phyloP scores from a whole-genome alignment of 2,888 invertebrate genomes.

The Ceraclea dissimilis region DNA sequence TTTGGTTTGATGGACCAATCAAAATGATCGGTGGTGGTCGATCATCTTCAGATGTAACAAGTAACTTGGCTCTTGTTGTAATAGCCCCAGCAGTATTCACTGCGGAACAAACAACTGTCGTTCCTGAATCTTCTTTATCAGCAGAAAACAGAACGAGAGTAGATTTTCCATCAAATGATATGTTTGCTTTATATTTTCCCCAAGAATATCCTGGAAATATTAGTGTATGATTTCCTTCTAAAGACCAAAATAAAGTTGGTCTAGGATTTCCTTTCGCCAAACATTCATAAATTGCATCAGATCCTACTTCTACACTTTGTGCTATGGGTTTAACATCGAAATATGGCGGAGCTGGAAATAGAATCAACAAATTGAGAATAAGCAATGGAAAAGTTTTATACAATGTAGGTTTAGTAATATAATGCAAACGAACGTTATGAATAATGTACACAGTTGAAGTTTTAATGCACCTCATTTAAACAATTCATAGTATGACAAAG shows the following conservation, averaged over 20 bases:
- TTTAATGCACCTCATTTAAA: too few species aligned
- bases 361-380: neutral
- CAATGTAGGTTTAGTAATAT: neutral
- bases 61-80: slow-evolving; percentile 70
- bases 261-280: slow-evolving; percentile 73
- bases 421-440: neutral
- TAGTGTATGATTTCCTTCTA: slow-evolving; percentile 77
- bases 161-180: slow-evolving; percentile 54
- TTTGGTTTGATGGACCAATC: slow-evolving; percentile 89
- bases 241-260: slow-evolving; percentile 83
- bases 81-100: slow-evolving; percentile 79
- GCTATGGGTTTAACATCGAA: slow-evolving; percentile 60
- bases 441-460: neutral
- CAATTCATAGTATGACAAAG: too few species aligned
- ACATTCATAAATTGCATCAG: slow-evolving; percentile 71
- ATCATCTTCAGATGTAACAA: slow-evolving; percentile 71
- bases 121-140: slow-evolving; percentile 62
- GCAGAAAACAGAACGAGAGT: slow-evolving; percentile 55
- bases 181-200: slow-evolving; percentile 64
- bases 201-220: slow-evolving; percentile 70
- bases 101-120: slow-evolving; percentile 77
- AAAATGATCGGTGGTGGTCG: slow-evolving; percentile 85
- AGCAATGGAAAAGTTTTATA: neutral
- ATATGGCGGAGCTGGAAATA: slow-evolving; percentile 58
- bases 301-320: slow-evolving; percentile 61